Evolutionary conservation across 1,140 invertebrate genomes (phyloP), one percentile per base, ranked within the genome.

Genomic region (Saccostrea echinata): DNA sequence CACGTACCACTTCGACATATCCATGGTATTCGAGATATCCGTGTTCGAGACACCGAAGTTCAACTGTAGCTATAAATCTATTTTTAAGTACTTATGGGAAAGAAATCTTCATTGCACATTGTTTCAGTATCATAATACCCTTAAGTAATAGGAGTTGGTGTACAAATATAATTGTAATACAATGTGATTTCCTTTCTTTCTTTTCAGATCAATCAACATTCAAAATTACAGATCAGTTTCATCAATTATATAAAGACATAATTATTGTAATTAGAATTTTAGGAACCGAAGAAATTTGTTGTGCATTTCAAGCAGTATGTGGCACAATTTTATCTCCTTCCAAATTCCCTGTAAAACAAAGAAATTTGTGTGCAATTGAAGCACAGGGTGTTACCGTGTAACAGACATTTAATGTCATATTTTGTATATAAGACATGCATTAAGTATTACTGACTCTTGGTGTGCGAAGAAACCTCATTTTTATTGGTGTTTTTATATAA

Each of bases 171-270:
- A 43, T 43, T 43, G 9, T 6, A 8, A 43, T 43, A 43, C 43
- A 43, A 43, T 43, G 6, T 43, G 43, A 43, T 43, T 43, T 43
- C 9, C 24, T 4, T 89, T 88, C 84, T 57, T 88, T 30, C 85
- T 68, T 91, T 92, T 91, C 92, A 93, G 92, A 90, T 89, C 89
- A 68, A 89, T 93, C 68, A 93, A 93, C 87, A 87, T 91, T 87
- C 90, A 90, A 87, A 93, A 93, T 84, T 92, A 93, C 90, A 91
- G 92, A 89, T 91, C 92, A 30, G 86, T 92, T 12, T 91, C 93
- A 53, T 90, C 88, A 21, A 89, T 89, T 43, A 84, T 89, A 86
- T 89, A 76, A 86, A 27, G 76, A 24, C 24, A n/a, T 43, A 33
- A 27, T 30, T 27, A 76, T 76, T 35, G 68, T 35, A 9, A 30